phyloP scores from a whole-genome alignment of 2,888 invertebrate genomes.

The Calameuta pallipes region DNA sequence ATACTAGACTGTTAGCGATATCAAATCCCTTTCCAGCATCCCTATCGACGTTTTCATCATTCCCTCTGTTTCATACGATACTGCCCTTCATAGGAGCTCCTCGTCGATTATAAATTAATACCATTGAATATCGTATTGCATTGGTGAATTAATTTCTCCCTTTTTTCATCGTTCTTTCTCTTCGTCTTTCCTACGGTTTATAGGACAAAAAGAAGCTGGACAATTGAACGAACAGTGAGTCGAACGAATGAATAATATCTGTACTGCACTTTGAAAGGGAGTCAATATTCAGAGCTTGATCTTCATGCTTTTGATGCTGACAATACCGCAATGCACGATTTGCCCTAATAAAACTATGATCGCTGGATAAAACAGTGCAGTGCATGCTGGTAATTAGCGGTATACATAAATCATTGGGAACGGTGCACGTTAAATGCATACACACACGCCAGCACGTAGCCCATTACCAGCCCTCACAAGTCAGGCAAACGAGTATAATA shows the following conservation, averaged over 20 bases:
- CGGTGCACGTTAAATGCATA: constrained; percentile 54
- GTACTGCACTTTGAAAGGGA: too few species aligned
- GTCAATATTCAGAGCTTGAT: not conserved
- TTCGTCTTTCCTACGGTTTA: too few species aligned
- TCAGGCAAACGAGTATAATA: constrained; percentile 45
- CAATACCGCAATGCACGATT: constrained; percentile 57
- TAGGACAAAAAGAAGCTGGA: too few species aligned
- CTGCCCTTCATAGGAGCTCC: constrained; percentile 40
- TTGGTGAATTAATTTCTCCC: constrained; percentile 14
- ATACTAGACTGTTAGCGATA: not conserved
- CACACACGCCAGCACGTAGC: constrained; percentile 44
- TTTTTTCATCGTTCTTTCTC: too few species aligned
- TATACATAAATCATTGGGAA: constrained; percentile 64
- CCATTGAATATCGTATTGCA: constrained; percentile 29
- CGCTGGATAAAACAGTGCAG: constrained; percentile 60
- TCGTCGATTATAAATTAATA: constrained; percentile 50
- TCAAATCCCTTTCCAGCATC: too few species aligned
- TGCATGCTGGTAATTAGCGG: constrained; percentile 64
- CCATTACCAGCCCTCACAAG: constrained; percentile 21
- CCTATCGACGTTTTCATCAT: not conserved
- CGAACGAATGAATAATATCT: too few species aligned
- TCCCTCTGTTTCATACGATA: constrained; percentile 39
- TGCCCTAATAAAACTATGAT: constrained; percentile 63
- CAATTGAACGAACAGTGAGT: too few species aligned
- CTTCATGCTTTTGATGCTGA: constrained; percentile 34